Base-by-base conservation (phyloP, 2,113 vertebrate species). In the Trichomycterus rosablanca region DNA sequence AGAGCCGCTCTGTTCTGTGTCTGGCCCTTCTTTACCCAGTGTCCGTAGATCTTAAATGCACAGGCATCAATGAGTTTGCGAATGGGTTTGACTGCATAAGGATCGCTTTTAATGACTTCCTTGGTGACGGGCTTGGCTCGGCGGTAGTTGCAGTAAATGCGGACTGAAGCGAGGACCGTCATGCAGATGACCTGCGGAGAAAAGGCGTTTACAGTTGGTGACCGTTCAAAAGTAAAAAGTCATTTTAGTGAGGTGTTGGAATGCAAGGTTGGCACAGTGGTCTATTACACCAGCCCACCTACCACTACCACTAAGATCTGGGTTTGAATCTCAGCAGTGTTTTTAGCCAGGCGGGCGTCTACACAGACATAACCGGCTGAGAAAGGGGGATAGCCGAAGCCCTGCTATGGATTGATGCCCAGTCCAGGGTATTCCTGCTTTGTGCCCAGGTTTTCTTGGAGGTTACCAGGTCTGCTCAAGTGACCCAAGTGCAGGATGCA, bases 21-120 rank as follows among this genome's bases (percentile, higher is more conserved):
- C 74, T 96, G 92, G 11, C 96, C 96, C 59, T 98, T 98, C 88
- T 99, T 99, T 64, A 98, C 95, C 95, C 94, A 98, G 83, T 98
- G 96, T 62, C 93, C 92, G 0, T 99, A 99, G 73, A 97, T 93
- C 63, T 93, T 88, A 86, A 99, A 99, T 1, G 96, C 95, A 0
- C 90, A 95, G 65, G 90, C 93, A 0, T 99, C 96, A 0, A 99
- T 96, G 70, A 98, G 83, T 71, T 93, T 93, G 60, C 95, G 92
- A 44, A 97, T 75, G 1, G 94, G 93, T 70, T 92, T 92, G 19
- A 97, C 74, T 0, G 93, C 89, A 0, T 99, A 99, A 0, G 96
- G 95, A 76, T 99, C 92, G 0, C 91, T 89, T 68, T 87, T 72
- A 67, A 99, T 85, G 22, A 97, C 89, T 48, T 97, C 92, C 53